Conservation (phyloP, 1,140 invertebrate species). For the Cherax quadricarinatus region DNA sequence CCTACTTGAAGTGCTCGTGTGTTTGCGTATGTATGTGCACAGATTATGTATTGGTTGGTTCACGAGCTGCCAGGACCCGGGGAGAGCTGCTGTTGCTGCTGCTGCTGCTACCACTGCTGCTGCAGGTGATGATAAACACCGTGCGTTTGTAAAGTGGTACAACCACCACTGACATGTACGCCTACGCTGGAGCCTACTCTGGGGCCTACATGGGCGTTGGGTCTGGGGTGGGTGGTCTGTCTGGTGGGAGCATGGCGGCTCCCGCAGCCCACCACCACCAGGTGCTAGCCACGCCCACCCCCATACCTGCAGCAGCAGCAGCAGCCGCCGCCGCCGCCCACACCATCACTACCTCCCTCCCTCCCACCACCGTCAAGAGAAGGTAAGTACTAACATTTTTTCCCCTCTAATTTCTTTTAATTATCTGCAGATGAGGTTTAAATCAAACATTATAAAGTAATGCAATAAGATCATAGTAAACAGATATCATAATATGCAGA, state of each 20-base stretch:
- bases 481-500: too few relatives aligned
- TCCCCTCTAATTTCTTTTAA: not conserved
- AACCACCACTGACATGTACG: conserved; percentile 53
- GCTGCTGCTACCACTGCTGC: not conserved
- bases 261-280: conserved; percentile 65
- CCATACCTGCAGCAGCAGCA: conserved; percentile 58
- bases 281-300: conserved; percentile 63
- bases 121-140: not conserved
- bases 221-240: conserved; percentile 67
- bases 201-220: conserved; percentile 72
- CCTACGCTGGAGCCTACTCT: conserved; percentile 69
- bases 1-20: not conserved
- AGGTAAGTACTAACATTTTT: conserved; percentile 46
- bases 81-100: conserved; percentile 1
- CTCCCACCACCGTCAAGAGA: conserved; percentile 69
- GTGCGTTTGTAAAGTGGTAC: not conserved
- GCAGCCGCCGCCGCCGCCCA: conserved; percentile 53
- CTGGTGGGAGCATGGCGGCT: conserved; percentile 59
- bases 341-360: conserved; percentile 55
- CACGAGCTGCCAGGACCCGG: not conserved
- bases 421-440: not conserved
- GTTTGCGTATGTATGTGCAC: not conserved
- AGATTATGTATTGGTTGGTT: not conserved
- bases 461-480: too few relatives aligned
- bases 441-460: not conserved